These are phyloP conservation scores for Caenorhabditis sp. DNA, from an alignment of 2,888 invertebrate species.

Conservation along the genomic window DNA sequence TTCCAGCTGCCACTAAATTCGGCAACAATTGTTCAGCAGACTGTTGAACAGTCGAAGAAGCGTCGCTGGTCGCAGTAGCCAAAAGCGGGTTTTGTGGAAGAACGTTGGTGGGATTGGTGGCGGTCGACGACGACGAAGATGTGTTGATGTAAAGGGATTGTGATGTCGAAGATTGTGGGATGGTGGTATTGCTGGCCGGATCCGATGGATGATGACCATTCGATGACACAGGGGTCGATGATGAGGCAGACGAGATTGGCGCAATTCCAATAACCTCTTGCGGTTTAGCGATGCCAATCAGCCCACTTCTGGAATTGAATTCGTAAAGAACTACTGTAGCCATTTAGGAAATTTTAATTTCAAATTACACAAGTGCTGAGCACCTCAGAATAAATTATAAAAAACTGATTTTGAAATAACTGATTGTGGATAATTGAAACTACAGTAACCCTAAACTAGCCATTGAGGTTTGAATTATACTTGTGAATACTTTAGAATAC, in stretches of 20 bases:
- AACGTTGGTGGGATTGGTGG: neutral
- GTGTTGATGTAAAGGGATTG: slow-evolving; percentile 27
- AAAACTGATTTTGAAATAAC: too few species aligned
- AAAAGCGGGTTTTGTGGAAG: slow-evolving; percentile 13
- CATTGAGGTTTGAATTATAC: too few species aligned
- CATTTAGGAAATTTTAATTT: too few species aligned
- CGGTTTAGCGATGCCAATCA: slow-evolving; percentile 13
- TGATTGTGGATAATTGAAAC: too few species aligned
- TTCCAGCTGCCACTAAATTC: too few species aligned
- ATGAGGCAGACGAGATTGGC: neutral
- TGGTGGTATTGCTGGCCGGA: neutral
- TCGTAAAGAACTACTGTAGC: too few species aligned
- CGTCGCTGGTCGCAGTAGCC: neutral
- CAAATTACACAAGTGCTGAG: too few species aligned
- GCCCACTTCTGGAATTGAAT: neutral
- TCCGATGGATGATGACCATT: neutral
- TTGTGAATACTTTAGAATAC: too few species aligned
- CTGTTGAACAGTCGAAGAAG: slow-evolving; percentile 4
- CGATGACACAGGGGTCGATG: neutral
- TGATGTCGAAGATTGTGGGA: neutral
- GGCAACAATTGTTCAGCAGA: slow-evolving; percentile 12
- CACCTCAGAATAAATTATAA: too few species aligned
- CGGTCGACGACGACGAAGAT: neutral
- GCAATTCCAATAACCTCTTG: slow-evolving; percentile 30
- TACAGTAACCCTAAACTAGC: too few species aligned